A percentile compares a stretch with the other conserved stretches of the same genome.
Conservation (phyloP, 2,888 invertebrate genomes). For the Caenorhabditis sp. region DNA sequence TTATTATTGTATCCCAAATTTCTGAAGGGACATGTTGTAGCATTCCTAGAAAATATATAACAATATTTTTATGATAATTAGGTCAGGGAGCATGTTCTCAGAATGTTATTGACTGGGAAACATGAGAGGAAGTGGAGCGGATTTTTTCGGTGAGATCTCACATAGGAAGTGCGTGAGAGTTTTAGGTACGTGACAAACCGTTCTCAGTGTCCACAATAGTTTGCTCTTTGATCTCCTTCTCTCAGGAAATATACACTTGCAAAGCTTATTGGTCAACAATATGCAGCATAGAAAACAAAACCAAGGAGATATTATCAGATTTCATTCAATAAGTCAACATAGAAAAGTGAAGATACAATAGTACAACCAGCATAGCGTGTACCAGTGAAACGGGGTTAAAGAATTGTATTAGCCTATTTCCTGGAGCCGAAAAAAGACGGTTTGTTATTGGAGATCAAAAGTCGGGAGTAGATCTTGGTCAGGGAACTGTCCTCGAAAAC, state of each 20-base stretch:
- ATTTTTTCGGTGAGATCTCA: too few species aligned
- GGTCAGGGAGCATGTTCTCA: too few species aligned
- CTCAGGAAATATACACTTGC: not conserved
- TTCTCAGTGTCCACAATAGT: not conserved
- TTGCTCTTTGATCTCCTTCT: not conserved
- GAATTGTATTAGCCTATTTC: constrained; percentile 27
- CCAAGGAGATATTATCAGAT: too few species aligned
- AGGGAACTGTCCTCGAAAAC: constrained; percentile 44
- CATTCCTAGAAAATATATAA: too few species aligned
- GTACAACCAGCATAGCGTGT: not conserved
- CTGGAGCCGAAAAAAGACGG: constrained; percentile 34
- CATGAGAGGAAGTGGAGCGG: too few species aligned
- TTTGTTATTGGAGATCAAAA: constrained; percentile 1
- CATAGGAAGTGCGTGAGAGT: too few species aligned
- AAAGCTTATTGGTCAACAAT: not conserved
- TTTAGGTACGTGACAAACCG: too few species aligned
- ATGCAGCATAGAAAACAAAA: not conserved
- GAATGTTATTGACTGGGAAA: too few species aligned
- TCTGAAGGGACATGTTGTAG: too few species aligned
- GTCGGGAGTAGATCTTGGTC: constrained; percentile 28
- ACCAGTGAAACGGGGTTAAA: not conserved
- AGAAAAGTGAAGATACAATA: constrained; percentile 13
- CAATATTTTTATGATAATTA: too few species aligned
- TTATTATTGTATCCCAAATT: too few species aligned
- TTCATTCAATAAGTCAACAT: not conserved